Percentiles rank a stretch among this genome's conserved stretches.
phyloP scores from a whole-genome alignment of 2,113 vertebrate genomes.

The Lycocorax pyrrhopterus region DNA sequence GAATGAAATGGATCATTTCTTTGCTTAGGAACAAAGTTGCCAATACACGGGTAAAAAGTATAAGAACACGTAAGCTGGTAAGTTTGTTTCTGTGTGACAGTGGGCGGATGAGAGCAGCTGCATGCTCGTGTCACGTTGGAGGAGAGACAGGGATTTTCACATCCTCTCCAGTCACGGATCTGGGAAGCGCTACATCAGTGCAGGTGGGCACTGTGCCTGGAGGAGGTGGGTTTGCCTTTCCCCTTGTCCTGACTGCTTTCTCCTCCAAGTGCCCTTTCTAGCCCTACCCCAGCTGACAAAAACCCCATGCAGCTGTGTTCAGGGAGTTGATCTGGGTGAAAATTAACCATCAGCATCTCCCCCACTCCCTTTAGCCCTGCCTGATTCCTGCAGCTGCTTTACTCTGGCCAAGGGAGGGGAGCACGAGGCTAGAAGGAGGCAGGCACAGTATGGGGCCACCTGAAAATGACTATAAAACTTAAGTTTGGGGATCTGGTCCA shows the following conservation, averaged over 20 bases:
- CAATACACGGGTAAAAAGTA: neutral
- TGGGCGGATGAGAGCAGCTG: neutral
- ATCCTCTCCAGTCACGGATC: neutral
- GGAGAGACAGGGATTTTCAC: neutral
- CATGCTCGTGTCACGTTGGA: neutral
- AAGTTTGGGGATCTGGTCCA: neutral
- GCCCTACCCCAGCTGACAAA: neutral
- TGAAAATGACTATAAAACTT: neutral
- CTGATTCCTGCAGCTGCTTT: neutral
- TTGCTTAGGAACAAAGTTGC: neutral
- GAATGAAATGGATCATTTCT: neutral
- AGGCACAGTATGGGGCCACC: neutral
- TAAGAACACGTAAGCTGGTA: neutral
- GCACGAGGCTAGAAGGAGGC: fast-evolving
- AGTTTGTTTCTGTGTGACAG: neutral
- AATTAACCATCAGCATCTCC: neutral
- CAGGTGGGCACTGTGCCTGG: neutral
- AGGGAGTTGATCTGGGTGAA: neutral
- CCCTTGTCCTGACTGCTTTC: fast-evolving
- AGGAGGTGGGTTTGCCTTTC: neutral
- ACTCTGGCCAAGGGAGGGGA: neutral
- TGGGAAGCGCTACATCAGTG: fast-evolving
- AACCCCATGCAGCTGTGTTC: neutral
- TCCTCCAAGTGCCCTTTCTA: neutral
- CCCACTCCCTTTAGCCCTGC: neutral